These are phyloP conservation scores for Meandrina meandrites DNA, from an alignment of 92 coral and sea anemone genomes.

Conservation along the genomic window DNA sequence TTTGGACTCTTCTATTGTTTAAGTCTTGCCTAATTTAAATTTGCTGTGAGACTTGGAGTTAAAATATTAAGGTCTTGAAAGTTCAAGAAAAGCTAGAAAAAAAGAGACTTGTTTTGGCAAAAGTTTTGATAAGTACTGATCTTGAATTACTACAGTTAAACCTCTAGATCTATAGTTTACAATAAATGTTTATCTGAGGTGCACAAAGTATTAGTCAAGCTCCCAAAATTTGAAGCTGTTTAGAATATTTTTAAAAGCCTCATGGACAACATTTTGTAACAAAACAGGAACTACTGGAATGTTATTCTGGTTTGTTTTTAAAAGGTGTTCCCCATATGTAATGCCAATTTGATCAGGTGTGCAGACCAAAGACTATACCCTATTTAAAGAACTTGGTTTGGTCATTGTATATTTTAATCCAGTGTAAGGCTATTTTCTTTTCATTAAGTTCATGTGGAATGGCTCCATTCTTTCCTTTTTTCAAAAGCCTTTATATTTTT, in stretches of 20 bases:
- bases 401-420: neutral
- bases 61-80: neutral
- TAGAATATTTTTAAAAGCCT: neutral
- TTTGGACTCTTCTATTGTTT: neutral
- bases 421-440: neutral
- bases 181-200: neutral
- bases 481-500: too few relatives aligned
- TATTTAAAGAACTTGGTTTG: neutral
- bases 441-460: neutral
- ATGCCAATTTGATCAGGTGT: neutral
- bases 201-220: neutral
- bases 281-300: constrained; percentile 23
- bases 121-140: neutral
- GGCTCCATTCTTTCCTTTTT: too few relatives aligned
- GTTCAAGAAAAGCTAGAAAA: neutral
- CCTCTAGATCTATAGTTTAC: neutral
- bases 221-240: neutral
- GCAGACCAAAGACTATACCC: neutral
- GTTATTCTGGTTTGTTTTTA: neutral
- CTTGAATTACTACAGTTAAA: neutral
- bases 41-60: neutral
- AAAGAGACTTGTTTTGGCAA: neutral
- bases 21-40: neutral
- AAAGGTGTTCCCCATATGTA: neutral
- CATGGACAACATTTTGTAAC: neutral